Conservation (phyloP, 2,888 invertebrate genomes). For the Aquatica leii region DNA sequence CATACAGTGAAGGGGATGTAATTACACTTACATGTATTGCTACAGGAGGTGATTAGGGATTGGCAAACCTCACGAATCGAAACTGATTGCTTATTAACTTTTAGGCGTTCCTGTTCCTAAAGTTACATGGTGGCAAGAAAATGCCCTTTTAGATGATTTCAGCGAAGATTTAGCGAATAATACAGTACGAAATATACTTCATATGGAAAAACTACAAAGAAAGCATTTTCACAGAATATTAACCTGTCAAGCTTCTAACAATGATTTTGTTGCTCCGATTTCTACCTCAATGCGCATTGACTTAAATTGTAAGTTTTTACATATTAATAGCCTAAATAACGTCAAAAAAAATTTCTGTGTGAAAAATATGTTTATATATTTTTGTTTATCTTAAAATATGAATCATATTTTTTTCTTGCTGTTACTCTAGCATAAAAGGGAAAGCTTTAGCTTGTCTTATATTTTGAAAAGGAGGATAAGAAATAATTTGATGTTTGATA, state of each 20-base stretch:
- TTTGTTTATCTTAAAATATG: too few species aligned
- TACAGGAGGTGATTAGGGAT: slow-evolving; percentile 15
- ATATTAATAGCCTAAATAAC: too few species aligned
- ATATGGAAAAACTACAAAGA: slow-evolving; percentile 71
- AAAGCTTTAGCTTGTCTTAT: too few species aligned
- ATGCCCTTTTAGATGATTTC: slow-evolving; percentile 72
- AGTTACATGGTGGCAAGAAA: slow-evolving; percentile 80
- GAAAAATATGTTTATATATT: too few species aligned
- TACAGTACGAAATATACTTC: slow-evolving; percentile 72
- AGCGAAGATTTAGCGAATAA: slow-evolving; percentile 72
- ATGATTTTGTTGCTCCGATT: slow-evolving; percentile 72
- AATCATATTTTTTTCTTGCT: too few species aligned
- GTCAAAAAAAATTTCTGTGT: too few species aligned
- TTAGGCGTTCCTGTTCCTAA: slow-evolving; percentile 75
- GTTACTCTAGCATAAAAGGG: too few species aligned
- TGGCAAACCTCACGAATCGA: neutral
- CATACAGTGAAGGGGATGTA: slow-evolving; percentile 17
- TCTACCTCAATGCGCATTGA: slow-evolving; percentile 71
- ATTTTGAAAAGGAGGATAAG: too few species aligned
- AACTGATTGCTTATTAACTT: slow-evolving; percentile 5
- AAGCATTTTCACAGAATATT: slow-evolving; percentile 71
- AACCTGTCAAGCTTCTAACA: slow-evolving; percentile 78
- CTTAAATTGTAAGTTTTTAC: slow-evolving; percentile 71
- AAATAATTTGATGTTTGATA: too few species aligned
- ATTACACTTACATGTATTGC: slow-evolving; percentile 20